These are phyloP conservation scores for Martes flavigula DNA, from an alignment of 2,797 vertebrate species.

Conservation along the genomic window DNA sequence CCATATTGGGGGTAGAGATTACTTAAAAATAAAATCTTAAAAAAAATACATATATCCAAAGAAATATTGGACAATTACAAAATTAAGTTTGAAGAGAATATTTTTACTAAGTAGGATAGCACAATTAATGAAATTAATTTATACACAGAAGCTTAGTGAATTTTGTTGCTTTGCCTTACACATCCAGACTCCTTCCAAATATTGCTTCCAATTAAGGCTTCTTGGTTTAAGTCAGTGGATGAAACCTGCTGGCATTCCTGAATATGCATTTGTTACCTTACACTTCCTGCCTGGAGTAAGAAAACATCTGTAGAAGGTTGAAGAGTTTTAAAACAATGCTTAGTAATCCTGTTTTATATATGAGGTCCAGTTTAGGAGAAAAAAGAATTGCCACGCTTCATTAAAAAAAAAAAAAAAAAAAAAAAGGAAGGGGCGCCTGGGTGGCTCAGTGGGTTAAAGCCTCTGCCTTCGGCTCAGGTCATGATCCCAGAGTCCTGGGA, in stretches of 20 bases:
- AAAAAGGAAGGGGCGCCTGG: too few species aligned
- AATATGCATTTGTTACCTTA: background rate
- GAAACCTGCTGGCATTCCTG: background rate
- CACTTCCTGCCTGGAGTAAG: background rate
- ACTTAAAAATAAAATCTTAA: background rate
- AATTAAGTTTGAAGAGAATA: background rate
- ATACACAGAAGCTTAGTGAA: background rate
- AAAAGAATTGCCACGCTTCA: background rate
- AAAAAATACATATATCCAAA: slow-evolving; percentile 22
- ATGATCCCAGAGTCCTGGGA: too few species aligned
- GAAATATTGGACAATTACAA: slow-evolving; percentile 17
- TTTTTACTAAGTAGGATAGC: slow-evolving; percentile 2
- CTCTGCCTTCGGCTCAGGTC: too few species aligned
- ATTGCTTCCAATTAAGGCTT: background rate
- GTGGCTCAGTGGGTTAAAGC: too few species aligned
- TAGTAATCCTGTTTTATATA: background rate
- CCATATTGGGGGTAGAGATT: background rate
- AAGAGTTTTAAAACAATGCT: background rate
- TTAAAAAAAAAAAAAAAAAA: background rate
- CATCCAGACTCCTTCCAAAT: background rate
- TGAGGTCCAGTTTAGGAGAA: background rate
- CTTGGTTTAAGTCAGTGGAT: background rate
- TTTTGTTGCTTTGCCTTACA: slow-evolving; percentile 17
- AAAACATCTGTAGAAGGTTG: background rate
- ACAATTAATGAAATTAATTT: slow-evolving; percentile 9